These are phyloP conservation scores for Drosophila ustulata DNA, from an alignment of 2,888 invertebrate genomes.

Conservation along the genomic window DNA sequence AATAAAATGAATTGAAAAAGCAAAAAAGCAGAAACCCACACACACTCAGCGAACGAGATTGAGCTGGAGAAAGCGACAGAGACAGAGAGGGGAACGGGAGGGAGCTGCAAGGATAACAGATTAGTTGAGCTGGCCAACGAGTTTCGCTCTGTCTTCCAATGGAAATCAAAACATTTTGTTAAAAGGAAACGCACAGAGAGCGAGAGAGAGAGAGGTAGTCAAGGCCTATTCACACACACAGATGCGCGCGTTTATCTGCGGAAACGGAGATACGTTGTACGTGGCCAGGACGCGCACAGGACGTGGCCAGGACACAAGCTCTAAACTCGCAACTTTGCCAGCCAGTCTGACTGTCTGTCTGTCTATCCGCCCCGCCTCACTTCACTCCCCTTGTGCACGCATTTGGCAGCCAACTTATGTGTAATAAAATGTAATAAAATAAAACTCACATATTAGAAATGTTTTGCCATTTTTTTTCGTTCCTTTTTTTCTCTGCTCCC, in stretches of 20 bases:
- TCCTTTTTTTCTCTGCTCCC: constrained; percentile 3
- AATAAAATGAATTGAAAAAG: constrained; percentile 79
- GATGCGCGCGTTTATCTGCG: constrained; percentile 76
- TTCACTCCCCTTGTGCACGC: constrained; percentile 41
- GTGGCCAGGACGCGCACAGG: constrained; percentile 60
- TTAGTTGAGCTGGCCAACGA: constrained; percentile 71
- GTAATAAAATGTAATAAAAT: constrained; percentile 80
- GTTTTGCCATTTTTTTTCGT: constrained; percentile 52
- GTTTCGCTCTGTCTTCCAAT: constrained; percentile 64
- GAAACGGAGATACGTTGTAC: constrained; percentile 76
- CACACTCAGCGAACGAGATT: constrained; percentile 2
- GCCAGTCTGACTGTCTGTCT: constrained; percentile 23
- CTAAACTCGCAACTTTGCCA: constrained; percentile 62
- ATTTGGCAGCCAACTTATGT: constrained; percentile 76
- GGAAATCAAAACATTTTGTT: constrained; percentile 79
- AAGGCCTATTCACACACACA: constrained; percentile 75
- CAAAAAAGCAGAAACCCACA: constrained; percentile 54
- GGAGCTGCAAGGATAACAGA: constrained; percentile 66
- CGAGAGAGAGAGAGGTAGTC: constrained; percentile 16
- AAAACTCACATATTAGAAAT: constrained; percentile 79
- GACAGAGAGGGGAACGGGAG: constrained; percentile 2
- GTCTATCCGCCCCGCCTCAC: constrained; percentile 1
- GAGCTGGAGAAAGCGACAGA: constrained; percentile 1
- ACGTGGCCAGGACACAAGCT: constrained; percentile 69
- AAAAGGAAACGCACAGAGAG: constrained; percentile 64